A percentile compares a stretch with the other conserved stretches of the same genome.
These are phyloP conservation scores for Lithobates pipiens DNA, from an alignment of 2,797 vertebrate species.

Conservation along the genomic window DNA sequence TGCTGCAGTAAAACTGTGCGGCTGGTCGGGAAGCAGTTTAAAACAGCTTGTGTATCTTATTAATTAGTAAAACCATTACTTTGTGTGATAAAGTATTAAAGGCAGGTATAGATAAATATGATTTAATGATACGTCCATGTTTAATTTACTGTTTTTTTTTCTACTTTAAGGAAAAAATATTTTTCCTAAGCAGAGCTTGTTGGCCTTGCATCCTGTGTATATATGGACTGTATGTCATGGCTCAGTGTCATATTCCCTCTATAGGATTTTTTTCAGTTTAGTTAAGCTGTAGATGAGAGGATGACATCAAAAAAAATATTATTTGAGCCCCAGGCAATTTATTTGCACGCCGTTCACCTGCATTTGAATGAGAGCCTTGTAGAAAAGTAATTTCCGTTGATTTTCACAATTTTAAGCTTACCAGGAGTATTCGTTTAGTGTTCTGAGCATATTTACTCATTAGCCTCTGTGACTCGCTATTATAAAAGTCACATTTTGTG, in stretches of 20 bases:
- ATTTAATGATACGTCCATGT: background rate
- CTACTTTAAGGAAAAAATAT: conserved; percentile 9
- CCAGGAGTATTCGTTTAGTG: conserved; percentile 23
- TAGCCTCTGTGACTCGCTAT: conserved; percentile 24
- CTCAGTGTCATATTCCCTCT: conserved; percentile 47
- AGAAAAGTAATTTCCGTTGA: conserved; percentile 53
- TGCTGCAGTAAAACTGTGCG: too few species aligned
- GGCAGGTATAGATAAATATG: too few species aligned
- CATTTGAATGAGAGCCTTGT: conserved; percentile 58
- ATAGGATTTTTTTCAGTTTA: conserved; percentile 63
- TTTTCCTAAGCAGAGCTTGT: conserved; percentile 27
- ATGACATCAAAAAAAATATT: conserved; percentile 61
- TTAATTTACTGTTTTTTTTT: background rate
- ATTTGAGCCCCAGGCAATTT: conserved; percentile 57
- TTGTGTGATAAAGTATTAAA: too few species aligned
- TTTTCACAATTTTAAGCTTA: conserved; percentile 48
- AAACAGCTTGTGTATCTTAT: too few species aligned
- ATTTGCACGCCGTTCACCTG: conserved; percentile 54
- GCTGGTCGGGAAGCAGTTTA: too few species aligned
- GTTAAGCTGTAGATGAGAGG: conserved; percentile 58
- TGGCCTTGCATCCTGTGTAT: conserved; percentile 34
- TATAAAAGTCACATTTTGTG: conserved; percentile 46
- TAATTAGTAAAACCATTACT: too few species aligned
- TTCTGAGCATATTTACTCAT: conserved; percentile 23
- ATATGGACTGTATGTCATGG: conserved; percentile 11